Base-by-base conservation (phyloP, 37 sponge, comb jelly and placozoan genomes). In the Agelas oroides region DNA sequence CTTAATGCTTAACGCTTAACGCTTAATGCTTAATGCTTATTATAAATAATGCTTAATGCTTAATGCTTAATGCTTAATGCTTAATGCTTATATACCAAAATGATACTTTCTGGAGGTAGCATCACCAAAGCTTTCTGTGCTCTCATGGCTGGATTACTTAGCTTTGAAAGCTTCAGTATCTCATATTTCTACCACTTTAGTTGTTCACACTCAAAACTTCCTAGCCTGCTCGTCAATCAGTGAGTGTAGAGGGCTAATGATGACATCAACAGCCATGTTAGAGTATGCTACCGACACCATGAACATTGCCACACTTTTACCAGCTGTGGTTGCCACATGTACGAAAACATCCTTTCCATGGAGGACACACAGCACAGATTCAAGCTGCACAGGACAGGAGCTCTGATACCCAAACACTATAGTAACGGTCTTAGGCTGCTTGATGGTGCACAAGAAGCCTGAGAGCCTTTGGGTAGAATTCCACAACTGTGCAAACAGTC, bases 151-250 rank as follows among this genome's bases (percentile, higher is more conserved):
- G 69, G 3, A 61, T 5, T n/a, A n/a, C n/a, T n/a, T n/a, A n/a
- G n/a, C 14, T 61, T 61, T 61, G 62, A 27, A 25, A 61, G 62
- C 62, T 61, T 61, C 27, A 61, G 62, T 23, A 61, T 25, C 25
- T 3, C 46, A 46, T 3, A 8, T 46, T 46, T 12, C 46, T 8
- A 46, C 46, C 46, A 46, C 8, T 46, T 46, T 8, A 46, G 46
- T 46, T 61, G 3, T 23, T 14, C 3, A 27, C 23, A 68, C 20
- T n/a, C n/a, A n/a, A n/a, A n/a, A n/a, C n/a, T n/a, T 33, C 3
- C 69, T 5, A 33, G 18, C 69, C 69, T 28, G 69, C 34, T 68
- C 34, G 13, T 68, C 69, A 36, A 68, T 68, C 19, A 68, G 69
- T 30, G 6, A 2, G 27, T 28, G 6, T 6, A 68, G 5, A 68